phyloP scores from a whole-genome alignment of 2,797 vertebrate genomes.

The Sciurus carolinensis region DNA sequence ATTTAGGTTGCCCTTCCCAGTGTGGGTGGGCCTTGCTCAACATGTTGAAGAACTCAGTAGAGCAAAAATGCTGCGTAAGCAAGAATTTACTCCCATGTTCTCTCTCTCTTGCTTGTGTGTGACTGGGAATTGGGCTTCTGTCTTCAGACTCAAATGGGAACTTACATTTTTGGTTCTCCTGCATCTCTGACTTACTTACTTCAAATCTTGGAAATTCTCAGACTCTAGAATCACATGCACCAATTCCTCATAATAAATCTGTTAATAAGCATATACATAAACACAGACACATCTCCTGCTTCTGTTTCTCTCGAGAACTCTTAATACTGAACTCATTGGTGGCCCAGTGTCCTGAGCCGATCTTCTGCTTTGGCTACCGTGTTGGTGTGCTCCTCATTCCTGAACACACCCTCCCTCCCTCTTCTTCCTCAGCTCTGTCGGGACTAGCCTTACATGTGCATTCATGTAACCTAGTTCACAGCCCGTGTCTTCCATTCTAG shows the following conservation, averaged over 20 bases:
- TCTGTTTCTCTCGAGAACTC: constrained; percentile 45
- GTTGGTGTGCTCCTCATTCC: background rate
- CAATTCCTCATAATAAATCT: constrained; percentile 62
- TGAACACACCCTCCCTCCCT: background rate
- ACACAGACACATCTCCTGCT: background rate
- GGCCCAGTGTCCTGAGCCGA: background rate
- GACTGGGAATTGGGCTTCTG: background rate
- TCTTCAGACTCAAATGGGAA: background rate
- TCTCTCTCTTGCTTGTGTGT: background rate
- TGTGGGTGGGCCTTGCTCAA: background rate
- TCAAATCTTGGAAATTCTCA: background rate
- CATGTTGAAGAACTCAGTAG: constrained; percentile 1
- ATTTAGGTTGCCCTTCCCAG: background rate
- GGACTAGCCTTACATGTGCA: background rate
- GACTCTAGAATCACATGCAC: background rate
- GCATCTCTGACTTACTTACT: background rate
- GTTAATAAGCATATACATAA: background rate
- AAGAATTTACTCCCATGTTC: background rate
- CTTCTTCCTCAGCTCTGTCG: background rate
- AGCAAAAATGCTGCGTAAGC: background rate
- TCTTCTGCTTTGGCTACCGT: background rate
- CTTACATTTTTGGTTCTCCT: background rate
- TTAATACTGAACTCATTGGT: background rate
- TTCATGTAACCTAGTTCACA: background rate
- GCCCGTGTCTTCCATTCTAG: background rate